A percentile compares a stretch with the other conserved stretches of the same genome.
phyloP scores from a whole-genome alignment of 2,113 vertebrate genomes.

The Tenebrosternarchus preto region DNA sequence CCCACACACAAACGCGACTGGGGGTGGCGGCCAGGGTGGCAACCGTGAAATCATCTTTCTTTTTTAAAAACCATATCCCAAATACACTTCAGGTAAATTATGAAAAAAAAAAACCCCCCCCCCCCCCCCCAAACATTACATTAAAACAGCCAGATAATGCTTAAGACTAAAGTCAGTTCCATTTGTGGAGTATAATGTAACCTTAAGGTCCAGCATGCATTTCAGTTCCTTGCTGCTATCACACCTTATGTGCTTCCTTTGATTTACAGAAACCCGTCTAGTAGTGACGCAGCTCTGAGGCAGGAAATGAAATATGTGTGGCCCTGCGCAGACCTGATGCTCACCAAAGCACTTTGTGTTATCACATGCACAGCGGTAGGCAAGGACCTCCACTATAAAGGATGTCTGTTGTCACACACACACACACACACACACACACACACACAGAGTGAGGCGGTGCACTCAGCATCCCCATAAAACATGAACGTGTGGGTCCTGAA shows the following conservation, averaged over 20 bases:
- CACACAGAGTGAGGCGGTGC: no score
- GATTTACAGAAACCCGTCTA: not conserved
- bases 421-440: no score
- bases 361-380: not conserved
- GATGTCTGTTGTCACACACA: not conserved
- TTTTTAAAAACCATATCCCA: no score
- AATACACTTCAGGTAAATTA: no score
- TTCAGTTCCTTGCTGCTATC: not conserved
- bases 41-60: no score
- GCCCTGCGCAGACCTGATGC: not conserved
- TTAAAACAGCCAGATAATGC: not conserved
- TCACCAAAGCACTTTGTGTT: not conserved
- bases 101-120: no score
- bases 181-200: not conserved
- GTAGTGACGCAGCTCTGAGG: not conserved
- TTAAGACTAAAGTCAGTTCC: not conserved
- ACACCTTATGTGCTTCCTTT: not conserved
- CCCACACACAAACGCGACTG: no score
- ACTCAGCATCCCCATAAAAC: conserved; percentile 14
- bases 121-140: no score
- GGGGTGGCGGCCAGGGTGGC: no score
- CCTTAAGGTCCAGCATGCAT: not conserved
- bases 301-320: not conserved
- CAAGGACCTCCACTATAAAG: not conserved
- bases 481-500: not conserved